Evolutionary conservation across 1,140 invertebrate genomes (phyloP), one percentile per base, ranked within the genome.

Genomic region (Brachionus manjavacas): DNA sequence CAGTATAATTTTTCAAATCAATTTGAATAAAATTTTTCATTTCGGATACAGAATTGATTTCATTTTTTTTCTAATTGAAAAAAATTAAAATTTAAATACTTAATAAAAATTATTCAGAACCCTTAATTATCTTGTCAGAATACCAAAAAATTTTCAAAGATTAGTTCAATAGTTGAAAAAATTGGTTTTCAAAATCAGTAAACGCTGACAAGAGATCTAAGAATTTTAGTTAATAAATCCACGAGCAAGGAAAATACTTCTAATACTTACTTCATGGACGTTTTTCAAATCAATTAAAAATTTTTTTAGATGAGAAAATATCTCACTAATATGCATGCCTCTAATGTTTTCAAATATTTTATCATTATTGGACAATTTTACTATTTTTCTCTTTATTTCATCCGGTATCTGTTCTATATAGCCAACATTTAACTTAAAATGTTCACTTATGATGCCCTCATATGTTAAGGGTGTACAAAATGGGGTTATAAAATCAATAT

Each of bases 391-490:
- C 25, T 49, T 46, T 14, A 76, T 23, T 31, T 28, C 31, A 23
- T 66, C 52, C 12, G 79, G 79, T 23, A 81, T 55, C 0, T 81
- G 39, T 25, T 76, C 64, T 23, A 81, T 81, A 39, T 81, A 46
- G 31, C 79, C 79, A 20, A 43, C 79, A 81, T 81, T 81, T 23
- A 81, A 16, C 25, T 43, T 60, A 39, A 81, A 81, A 25, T 68
- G 60, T 68, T 81, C 79, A 25, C n/a, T 46, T 43, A 81, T 25
- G n/a, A 81, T 28, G 41, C 52, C 79, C 25, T 81, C 79, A 46
- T 81, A 81, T 12, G 64, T 68, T 43, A 81, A 64, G 4, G 79
- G 79, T 25, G 52, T 64, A 68, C 79, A 81, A 81, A 81, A 81
- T 60, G 79, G 79, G 6, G 79, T 81, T 16, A 81, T 64, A n/a